Percentiles rank a stretch among this genome's conserved stretches.
These are phyloP conservation scores for Dromococcyx pavoninus DNA, from an alignment of 2,797 vertebrate species.

Conservation along the genomic window DNA sequence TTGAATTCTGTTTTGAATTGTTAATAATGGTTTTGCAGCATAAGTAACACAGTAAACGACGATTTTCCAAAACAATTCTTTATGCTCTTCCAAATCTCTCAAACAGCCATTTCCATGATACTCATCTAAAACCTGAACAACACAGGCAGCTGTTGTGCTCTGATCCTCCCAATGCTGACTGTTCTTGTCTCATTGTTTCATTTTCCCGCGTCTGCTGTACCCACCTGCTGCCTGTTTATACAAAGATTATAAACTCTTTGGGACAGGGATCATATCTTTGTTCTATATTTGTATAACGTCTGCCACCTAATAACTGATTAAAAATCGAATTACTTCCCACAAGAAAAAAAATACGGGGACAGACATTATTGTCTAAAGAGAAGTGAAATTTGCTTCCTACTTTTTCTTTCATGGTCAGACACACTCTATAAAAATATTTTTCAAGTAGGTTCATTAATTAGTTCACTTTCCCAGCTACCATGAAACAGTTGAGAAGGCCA, in stretches of 20 bases:
- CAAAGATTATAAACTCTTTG: not conserved
- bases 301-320: constrained; percentile 3
- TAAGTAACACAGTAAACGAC: not conserved
- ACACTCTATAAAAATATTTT: not conserved
- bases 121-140: not conserved
- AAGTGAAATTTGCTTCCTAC: not conserved
- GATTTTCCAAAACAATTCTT: not conserved
- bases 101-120: not conserved
- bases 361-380: not conserved
- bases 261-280: not conserved
- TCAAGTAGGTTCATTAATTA: not conserved
- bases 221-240: constrained; percentile 32
- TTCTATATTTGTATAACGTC: not conserved
- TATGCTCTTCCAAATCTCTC: not conserved
- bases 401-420: not conserved
- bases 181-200: not conserved
- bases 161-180: not conserved
- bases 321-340: not conserved
- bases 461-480: not conserved
- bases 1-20: constrained; percentile 2
- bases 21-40: not conserved
- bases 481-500: not conserved
- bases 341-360: not conserved
- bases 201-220: not conserved
- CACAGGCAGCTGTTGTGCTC: not conserved